phyloP scores from a whole-genome alignment of 2,113 vertebrate genomes.

The Oncorhynchus gorbuscha region DNA sequence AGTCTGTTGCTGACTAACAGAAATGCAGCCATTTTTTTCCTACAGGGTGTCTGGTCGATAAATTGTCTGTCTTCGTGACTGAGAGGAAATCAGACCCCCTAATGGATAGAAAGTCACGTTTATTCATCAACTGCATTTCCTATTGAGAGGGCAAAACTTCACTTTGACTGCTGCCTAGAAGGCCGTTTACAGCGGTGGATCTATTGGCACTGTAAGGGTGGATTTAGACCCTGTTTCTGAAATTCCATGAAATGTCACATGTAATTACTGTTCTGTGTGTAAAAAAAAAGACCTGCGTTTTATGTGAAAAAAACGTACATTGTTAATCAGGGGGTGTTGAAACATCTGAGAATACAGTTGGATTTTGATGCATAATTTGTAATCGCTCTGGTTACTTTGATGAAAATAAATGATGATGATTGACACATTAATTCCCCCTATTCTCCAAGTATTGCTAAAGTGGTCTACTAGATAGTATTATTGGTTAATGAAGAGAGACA shows the following conservation, averaged over 20 bases:
- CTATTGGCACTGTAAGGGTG: neutral
- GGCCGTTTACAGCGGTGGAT: neutral
- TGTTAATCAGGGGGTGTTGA: neutral
- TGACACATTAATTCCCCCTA: neutral
- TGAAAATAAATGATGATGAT: neutral
- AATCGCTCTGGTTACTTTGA: neutral
- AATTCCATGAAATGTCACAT: neutral
- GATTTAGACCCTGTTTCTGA: neutral
- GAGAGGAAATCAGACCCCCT: constrained; percentile 64
- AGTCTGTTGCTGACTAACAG: constrained; percentile 3
- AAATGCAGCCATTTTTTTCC: constrained; percentile 3
- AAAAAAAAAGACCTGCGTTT: neutral
- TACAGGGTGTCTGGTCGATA: constrained; percentile 4
- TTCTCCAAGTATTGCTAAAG: neutral
- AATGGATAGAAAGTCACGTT: constrained; percentile 59
- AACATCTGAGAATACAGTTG: neutral
- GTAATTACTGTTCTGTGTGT: neutral
- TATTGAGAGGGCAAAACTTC: constrained; percentile 54
- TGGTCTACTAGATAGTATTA: neutral
- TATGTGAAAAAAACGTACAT: neutral
- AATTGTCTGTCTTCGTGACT: constrained; percentile 63
- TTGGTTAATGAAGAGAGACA: neutral
- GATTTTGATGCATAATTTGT: neutral
- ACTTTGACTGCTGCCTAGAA: constrained; percentile 52
- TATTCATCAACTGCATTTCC: constrained; percentile 41